A percentile compares a stretch with the other conserved stretches of the same genome.
These are phyloP conservation scores for Phoeniculus purpureus DNA, from an alignment of 2,797 vertebrate species.

Conservation along the genomic window DNA sequence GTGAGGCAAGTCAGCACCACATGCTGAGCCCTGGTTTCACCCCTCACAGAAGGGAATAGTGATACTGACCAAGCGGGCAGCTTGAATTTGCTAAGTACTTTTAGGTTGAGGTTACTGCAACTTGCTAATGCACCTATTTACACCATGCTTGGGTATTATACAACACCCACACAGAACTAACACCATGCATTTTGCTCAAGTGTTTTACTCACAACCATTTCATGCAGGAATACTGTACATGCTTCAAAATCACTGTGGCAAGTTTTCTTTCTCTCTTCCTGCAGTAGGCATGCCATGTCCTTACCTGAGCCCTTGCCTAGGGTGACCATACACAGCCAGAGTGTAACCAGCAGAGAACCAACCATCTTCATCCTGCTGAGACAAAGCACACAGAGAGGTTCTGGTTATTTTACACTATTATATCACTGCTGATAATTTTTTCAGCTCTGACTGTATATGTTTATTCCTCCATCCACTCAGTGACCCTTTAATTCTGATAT, in stretches of 20 bases:
- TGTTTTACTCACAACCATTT: background rate
- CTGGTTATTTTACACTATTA: background rate
- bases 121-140: fast-evolving
- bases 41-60: background rate
- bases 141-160: background rate
- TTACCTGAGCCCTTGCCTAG: constrained; percentile 71
- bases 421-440: background rate
- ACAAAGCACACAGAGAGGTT: constrained; percentile 4
- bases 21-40: fast-evolving
- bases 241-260: background rate
- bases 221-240: background rate
- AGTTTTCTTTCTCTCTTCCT: background rate
- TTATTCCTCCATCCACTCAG: background rate
- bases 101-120: background rate
- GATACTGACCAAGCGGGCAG: background rate
- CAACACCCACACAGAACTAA: background rate
- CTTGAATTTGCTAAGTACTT: background rate
- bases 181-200: fast-evolving
- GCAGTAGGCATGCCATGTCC: background rate
- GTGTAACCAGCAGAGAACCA: constrained; percentile 23
- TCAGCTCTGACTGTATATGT: background rate
- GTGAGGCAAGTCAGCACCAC: background rate
- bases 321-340: constrained; percentile 65
- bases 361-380: constrained; percentile 76
- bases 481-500: background rate